These are phyloP conservation scores for Argentina silus DNA, from an alignment of 2,797 vertebrate genomes.

Conservation along the genomic window DNA sequence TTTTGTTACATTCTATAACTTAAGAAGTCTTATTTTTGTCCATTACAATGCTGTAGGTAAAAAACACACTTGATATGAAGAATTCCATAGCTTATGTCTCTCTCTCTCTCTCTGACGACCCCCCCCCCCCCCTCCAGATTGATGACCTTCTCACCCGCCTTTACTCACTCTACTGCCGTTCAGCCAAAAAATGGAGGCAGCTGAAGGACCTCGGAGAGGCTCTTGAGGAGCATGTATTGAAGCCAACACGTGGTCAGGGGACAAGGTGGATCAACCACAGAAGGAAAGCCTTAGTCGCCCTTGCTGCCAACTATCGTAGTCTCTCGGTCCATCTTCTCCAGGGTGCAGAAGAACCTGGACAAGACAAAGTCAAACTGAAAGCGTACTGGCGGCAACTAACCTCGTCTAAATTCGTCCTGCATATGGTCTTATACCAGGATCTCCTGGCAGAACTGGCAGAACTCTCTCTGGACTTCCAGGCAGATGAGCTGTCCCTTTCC, in stretches of 20 bases:
- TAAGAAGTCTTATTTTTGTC: not conserved
- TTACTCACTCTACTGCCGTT: not conserved
- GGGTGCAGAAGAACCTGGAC: not conserved
- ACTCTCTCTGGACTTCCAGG: not conserved
- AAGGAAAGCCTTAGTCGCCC: conserved; percentile 2
- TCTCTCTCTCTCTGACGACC: not conserved
- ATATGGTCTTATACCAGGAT: not conserved
- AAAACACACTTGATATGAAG: not conserved
- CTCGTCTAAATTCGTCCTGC: not conserved
- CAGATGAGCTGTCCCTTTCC: not conserved
- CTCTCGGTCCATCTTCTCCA: not conserved
- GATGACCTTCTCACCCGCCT: not conserved
- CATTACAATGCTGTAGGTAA: not conserved
- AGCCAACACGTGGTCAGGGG: not conserved
- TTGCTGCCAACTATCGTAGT: not conserved
- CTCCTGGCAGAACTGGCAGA: conserved; percentile 2
- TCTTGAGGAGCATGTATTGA: conserved; percentile 1
- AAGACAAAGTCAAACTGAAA: not conserved
- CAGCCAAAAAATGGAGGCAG: not conserved
- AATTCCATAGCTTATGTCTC: not conserved
- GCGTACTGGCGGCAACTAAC: not conserved
- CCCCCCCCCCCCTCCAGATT: not conserved
- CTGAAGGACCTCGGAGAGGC: not conserved
- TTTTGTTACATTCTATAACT: no score
- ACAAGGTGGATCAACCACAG: not conserved